Percentiles rank a stretch among this genome's conserved stretches.
Conservation (phyloP, 2,797 vertebrate species). For the Enteromius unitaeniatus region DNA sequence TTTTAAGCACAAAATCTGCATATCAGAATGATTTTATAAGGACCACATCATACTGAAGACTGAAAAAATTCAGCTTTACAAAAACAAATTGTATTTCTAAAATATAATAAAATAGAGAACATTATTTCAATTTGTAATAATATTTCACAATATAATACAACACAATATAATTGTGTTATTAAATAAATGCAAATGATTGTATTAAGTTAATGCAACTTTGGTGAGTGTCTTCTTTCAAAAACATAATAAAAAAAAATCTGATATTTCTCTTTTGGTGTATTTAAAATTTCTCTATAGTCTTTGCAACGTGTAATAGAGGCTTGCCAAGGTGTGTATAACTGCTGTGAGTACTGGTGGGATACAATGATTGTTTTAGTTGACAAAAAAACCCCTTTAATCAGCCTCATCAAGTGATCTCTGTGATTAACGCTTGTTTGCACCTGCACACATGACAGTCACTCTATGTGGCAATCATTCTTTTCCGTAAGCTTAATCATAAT, state of each 20-base stretch:
- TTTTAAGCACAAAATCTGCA: background rate
- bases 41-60: background rate
- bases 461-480: conserved; percentile 25
- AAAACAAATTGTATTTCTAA: background rate
- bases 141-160: background rate
- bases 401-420: conserved; percentile 26
- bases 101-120: background rate
- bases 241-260: background rate
- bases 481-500: conserved; percentile 5
- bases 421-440: conserved; percentile 25
- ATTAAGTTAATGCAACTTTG: background rate
- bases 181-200: background rate
- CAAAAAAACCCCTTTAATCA: conserved; percentile 18
- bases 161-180: background rate
- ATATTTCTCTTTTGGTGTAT: background rate
- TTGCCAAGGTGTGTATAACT: background rate
- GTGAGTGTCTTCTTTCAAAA: background rate
- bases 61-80: background rate
- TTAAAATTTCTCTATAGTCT: background rate
- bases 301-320: background rate
- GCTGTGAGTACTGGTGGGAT: background rate
- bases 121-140: background rate
- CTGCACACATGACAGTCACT: conserved; percentile 13
- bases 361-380: conserved; percentile 1
- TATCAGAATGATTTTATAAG: background rate